A percentile compares a stretch with the other conserved stretches of the same genome.
These are phyloP conservation scores for Leptopilina myrica DNA, from an alignment of 2,888 invertebrate genomes.

Conservation along the genomic window DNA sequence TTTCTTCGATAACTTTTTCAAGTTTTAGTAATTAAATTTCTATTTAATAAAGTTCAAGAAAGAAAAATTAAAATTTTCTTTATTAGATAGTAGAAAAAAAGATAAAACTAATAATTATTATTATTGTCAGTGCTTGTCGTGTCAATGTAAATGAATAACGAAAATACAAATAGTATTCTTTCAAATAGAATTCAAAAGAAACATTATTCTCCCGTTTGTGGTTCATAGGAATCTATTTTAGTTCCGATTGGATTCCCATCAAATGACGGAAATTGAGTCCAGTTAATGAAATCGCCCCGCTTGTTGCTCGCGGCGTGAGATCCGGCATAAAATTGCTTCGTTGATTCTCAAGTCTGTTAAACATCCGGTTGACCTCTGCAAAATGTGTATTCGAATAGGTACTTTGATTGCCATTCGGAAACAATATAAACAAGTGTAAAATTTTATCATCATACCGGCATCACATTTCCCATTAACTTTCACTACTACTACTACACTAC, in stretches of 20 bases:
- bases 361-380: slow-evolving; percentile 37
- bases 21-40: too few species aligned
- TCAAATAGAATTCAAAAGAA: background rate
- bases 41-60: too few species aligned
- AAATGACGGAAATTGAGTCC: slow-evolving; percentile 55
- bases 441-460: slow-evolving; percentile 4
- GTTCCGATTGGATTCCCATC: slow-evolving; percentile 42
- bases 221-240: slow-evolving; percentile 36
- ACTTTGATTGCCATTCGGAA: slow-evolving; percentile 22
- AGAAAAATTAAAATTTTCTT: too few species aligned
- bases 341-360: slow-evolving; percentile 47
- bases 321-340: slow-evolving; percentile 57
- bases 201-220: slow-evolving; percentile 19
- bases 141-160: background rate
- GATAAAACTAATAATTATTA: background rate
- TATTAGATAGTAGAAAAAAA: too few species aligned
- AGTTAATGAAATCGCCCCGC: slow-evolving; percentile 57
- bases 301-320: slow-evolving; percentile 49
- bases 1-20: too few species aligned
- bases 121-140: background rate
- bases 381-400: slow-evolving; percentile 5
- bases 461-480: background rate
- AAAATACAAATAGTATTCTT: background rate
- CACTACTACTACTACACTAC: background rate
- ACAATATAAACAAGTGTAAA: background rate